Conservation (phyloP, 64 coral and sea anemone species). For the Actinia equina region DNA sequence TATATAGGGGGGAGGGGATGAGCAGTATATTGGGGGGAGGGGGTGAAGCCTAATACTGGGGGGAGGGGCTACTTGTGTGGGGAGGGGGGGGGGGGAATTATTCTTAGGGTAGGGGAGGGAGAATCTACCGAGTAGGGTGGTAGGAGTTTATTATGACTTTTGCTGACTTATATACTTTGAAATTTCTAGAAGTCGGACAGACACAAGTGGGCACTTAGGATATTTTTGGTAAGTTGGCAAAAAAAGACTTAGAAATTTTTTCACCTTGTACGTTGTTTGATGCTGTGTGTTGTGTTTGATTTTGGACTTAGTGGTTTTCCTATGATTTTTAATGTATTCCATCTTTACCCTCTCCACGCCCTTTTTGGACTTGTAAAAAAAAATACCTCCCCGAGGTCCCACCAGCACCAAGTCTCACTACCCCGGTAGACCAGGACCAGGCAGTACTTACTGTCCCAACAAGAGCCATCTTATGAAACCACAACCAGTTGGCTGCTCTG, state of each 20-base stretch:
- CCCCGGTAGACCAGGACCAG: not conserved
- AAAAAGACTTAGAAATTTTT: no score
- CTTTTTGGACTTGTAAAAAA: not conserved
- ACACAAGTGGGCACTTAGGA: not conserved
- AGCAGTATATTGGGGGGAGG: not conserved
- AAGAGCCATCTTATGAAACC: not conserved
- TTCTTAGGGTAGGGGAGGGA: no score
- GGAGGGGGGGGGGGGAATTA: not conserved
- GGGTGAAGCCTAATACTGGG: not conserved
- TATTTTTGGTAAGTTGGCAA: not conserved
- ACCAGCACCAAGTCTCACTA: conserved; percentile 1
- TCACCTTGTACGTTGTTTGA: no score
- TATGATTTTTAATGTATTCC: not conserved
- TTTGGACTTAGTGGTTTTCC: not conserved
- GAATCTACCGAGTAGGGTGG: not conserved
- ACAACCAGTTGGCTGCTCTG: not conserved
- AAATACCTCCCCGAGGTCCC: not conserved
- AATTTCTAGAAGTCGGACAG: not conserved
- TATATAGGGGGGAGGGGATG: no score
- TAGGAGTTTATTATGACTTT: not conserved
- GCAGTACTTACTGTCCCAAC: not conserved
- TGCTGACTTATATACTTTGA: not conserved
- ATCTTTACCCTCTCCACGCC: not conserved
- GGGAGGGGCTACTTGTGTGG: not conserved
- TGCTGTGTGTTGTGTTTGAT: not conserved